Evolutionary conservation across 1,140 invertebrate genomes (phyloP).

Genomic region (Sipha flava): DNA sequence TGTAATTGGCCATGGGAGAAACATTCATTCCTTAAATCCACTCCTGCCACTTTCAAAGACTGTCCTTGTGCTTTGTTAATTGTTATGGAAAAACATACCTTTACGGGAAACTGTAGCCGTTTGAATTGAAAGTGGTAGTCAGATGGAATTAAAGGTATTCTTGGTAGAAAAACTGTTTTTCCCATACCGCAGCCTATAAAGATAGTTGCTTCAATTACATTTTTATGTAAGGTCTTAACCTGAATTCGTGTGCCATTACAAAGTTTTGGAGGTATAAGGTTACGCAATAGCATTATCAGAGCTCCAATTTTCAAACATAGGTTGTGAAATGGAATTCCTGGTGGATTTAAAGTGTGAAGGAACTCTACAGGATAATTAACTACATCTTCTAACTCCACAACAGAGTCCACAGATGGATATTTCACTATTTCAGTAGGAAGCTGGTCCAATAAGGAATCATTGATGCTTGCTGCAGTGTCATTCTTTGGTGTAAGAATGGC

Average conservation of each 20-base stretch:
- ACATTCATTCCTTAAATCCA: slow-evolving; percentile 39
- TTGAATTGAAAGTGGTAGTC: slow-evolving; percentile 45
- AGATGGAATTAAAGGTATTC: slow-evolving; percentile 43
- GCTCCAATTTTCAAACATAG: too few relatives aligned
- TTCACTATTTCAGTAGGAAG: too few relatives aligned
- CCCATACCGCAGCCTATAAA: slow-evolving; percentile 42
- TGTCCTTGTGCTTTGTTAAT: slow-evolving; percentile 53
- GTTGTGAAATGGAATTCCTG: too few relatives aligned
- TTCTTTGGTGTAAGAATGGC: too few relatives aligned
- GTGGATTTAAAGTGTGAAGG: too few relatives aligned
- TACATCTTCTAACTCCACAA: too few relatives aligned
- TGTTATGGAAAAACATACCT: slow-evolving; percentile 48
- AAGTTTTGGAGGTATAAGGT: slow-evolving; percentile 34
- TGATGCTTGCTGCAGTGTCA: too few relatives aligned
- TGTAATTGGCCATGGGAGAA: slow-evolving; percentile 45
- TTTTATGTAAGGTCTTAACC: slow-evolving; percentile 43
- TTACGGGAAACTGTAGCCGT: slow-evolving; percentile 48
- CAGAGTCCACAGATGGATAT: too few relatives aligned
- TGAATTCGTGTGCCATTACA: slow-evolving; percentile 45
- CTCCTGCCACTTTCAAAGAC: slow-evolving; percentile 40
- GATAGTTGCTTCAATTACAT: slow-evolving; percentile 44
- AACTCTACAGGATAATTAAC: too few relatives aligned
- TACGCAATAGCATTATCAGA: too few relatives aligned
- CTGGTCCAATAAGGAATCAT: too few relatives aligned
- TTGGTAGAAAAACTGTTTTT: slow-evolving; percentile 43